Percentiles rank a stretch among this genome's conserved stretches.
Conservation (phyloP, 2,113 vertebrate species). For the Lamprologus sp. region DNA sequence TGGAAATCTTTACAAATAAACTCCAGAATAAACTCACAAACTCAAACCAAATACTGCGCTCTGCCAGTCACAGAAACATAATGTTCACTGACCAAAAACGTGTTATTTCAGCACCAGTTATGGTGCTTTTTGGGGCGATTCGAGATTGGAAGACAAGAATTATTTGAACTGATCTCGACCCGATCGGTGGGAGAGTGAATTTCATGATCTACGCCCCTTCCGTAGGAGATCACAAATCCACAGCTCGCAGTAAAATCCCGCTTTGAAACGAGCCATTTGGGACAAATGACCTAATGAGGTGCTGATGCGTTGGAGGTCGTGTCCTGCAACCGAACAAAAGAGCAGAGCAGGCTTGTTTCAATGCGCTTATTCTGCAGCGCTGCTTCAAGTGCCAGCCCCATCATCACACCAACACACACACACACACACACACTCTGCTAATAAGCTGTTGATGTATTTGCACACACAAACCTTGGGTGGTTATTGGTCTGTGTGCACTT, state of each 20-base stretch:
- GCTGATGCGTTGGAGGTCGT: not conserved
- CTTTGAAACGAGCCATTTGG: not conserved
- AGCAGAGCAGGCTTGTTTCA: not conserved
- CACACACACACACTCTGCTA: not conserved
- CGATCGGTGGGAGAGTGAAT: not conserved
- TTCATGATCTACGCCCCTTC: fast-evolving
- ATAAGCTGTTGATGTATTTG: not conserved
- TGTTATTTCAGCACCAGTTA: not conserved
- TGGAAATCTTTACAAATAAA: too few species aligned
- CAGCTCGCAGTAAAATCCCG: not conserved
- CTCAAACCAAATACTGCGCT: not conserved
- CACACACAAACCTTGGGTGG: not conserved
- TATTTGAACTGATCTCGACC: fast-evolving
- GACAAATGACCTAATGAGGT: conserved; percentile 24
- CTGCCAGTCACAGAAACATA: not conserved
- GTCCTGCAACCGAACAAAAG: not conserved
- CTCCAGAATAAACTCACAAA: not conserved
- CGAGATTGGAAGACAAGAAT: not conserved
- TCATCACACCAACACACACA: not conserved
- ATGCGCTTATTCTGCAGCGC: not conserved
- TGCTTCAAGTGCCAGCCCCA: not conserved
- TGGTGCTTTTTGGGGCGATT: not conserved
- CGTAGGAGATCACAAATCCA: too few species aligned
- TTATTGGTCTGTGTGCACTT: not conserved
- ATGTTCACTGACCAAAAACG: not conserved